Conservation (phyloP, 23 tunicate species). For the Oikopleura albicans region DNA sequence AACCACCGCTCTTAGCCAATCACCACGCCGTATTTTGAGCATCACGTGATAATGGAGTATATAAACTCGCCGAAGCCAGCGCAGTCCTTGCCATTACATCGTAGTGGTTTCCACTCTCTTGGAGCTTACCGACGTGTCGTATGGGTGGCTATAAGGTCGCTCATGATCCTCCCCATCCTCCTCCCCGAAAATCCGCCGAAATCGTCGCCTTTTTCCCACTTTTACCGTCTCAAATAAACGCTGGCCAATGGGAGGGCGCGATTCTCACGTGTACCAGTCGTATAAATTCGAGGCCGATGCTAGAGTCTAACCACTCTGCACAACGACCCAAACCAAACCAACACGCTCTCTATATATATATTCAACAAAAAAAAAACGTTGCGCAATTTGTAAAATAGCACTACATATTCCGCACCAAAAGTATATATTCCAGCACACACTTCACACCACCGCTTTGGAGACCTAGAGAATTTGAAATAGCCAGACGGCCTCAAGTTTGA, state of each 20-base stretch:
- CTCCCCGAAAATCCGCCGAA: not conserved
- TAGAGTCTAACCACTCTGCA: not conserved
- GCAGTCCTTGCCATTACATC: not conserved
- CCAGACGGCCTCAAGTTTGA: not conserved
- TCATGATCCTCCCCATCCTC: too few species aligned
- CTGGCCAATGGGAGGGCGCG: not conserved
- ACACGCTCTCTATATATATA: not conserved
- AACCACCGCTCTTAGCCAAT: not conserved
- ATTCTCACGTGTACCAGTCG: not conserved
- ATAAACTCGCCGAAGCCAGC: not conserved
- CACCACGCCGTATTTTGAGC: not conserved
- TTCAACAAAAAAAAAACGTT: too few species aligned
- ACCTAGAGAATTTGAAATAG: too few species aligned
- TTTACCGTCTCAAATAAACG: not conserved
- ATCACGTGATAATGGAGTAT: not conserved
- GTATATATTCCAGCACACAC: too few species aligned
- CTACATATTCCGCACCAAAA: too few species aligned
- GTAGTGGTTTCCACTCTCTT: too few species aligned
- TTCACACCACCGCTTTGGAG: too few species aligned
- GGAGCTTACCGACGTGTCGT: too few species aligned
- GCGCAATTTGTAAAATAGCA: too few species aligned
- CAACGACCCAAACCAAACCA: not conserved
- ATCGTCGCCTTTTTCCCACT: not conserved
- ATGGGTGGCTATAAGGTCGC: too few species aligned
- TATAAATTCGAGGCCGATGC: not conserved